Evolutionary conservation across 1,140 invertebrate genomes (phyloP).

Genomic region (Trachelipus rathkii): DNA sequence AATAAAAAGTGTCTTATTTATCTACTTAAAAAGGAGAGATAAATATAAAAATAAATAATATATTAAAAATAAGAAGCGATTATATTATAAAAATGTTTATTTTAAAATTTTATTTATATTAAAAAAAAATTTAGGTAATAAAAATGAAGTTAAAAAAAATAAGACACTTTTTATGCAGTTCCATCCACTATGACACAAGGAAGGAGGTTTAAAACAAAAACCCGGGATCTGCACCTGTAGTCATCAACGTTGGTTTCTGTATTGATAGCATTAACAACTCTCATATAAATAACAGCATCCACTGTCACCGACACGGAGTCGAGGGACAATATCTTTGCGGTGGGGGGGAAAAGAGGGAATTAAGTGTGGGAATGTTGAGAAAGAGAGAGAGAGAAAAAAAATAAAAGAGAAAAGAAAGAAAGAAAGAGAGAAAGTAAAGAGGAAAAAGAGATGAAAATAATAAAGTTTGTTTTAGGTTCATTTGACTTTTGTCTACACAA

Average conservation of each 20-base stretch:
- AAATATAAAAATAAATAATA: no score
- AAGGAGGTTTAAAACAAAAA: not conserved
- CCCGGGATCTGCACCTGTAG: slow-evolving; percentile 32
- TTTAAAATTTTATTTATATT: not conserved
- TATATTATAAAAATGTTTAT: not conserved
- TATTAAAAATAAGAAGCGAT: not conserved
- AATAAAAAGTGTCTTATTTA: not conserved
- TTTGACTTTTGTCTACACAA: no score
- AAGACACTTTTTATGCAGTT: not conserved
- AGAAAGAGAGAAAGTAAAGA: slow-evolving; percentile 49
- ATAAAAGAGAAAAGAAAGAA: slow-evolving; percentile 69
- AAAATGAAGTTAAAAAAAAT: not conserved
- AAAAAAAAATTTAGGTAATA: not conserved
- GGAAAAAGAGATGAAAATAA: no score
- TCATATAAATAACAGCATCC: slow-evolving; percentile 67
- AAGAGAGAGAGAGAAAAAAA: slow-evolving; percentile 62
- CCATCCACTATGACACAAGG: not conserved
- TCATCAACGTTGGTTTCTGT: slow-evolving; percentile 42
- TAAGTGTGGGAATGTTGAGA: slow-evolving; percentile 61
- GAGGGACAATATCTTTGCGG: slow-evolving; percentile 75
- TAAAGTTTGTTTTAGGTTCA: no score
- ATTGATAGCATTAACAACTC: slow-evolving; percentile 36
- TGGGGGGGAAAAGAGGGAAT: slow-evolving; percentile 60
- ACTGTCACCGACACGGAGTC: slow-evolving; percentile 90
- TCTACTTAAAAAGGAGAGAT: no score